These are phyloP conservation scores for Brachirus orientalis DNA, from an alignment of 2,113 vertebrate genomes.

Conservation along the genomic window DNA sequence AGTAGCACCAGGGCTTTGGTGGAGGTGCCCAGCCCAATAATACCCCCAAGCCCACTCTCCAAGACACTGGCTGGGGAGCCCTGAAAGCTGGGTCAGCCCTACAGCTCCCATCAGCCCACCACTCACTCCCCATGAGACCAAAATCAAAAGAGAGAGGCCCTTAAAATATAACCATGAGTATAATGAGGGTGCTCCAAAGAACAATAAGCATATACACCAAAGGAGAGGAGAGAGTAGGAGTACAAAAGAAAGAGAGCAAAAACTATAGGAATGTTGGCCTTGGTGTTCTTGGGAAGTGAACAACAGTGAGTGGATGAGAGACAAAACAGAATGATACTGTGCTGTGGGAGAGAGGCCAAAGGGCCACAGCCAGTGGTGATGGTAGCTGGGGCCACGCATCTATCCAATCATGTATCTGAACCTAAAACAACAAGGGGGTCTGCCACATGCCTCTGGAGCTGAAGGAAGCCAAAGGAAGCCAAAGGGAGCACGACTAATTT, in stretches of 20 bases:
- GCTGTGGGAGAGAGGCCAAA: conserved; percentile 67
- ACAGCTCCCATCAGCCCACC: conserved; percentile 73
- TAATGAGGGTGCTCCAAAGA: conserved; percentile 79
- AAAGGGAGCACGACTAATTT: conserved; percentile 82
- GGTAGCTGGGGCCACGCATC: conserved; percentile 70
- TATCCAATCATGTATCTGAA: conserved; percentile 66
- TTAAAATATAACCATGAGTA: conserved; percentile 79
- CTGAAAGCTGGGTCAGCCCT: conserved; percentile 66
- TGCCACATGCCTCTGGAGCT: conserved; percentile 71
- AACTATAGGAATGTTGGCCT: conserved; percentile 69
- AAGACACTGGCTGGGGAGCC: conserved; percentile 73
- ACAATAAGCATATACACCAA: conserved; percentile 78
- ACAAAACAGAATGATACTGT: conserved; percentile 40
- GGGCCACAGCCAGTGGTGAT: conserved; percentile 73
- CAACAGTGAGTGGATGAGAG: conserved; percentile 46
- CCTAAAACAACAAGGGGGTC: conserved; percentile 71
- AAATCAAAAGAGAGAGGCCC: conserved; percentile 80
- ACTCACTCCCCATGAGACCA: conserved; percentile 66
- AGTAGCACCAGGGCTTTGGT: conserved; percentile 49
- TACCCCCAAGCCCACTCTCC: conserved; percentile 73
- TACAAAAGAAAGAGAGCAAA: conserved; percentile 55
- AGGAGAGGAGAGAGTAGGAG: conserved; percentile 64
- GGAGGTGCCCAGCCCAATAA: conserved; percentile 52
- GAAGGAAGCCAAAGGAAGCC: conserved; percentile 71
- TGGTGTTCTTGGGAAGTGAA: conserved; percentile 51